Conservation (phyloP, 2,113 vertebrate species). For the Ceyx cyanopectus region DNA sequence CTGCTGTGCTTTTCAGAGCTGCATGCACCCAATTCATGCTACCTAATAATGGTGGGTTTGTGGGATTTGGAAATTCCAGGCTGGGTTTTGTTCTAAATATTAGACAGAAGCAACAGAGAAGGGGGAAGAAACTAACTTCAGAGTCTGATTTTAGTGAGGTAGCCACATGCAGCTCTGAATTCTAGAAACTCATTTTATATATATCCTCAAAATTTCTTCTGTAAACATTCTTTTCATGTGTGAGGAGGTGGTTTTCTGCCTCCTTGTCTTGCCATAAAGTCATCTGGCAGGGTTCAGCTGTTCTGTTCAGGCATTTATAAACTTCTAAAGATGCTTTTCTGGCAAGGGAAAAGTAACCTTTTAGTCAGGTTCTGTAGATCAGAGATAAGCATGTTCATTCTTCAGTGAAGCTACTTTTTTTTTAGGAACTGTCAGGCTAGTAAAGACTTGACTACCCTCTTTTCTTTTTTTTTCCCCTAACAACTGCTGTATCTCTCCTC, state of each 20-base stretch:
- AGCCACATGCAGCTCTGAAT: background rate
- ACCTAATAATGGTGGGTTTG: constrained; percentile 19
- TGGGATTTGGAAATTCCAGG: constrained; percentile 3
- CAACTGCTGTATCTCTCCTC: constrained; percentile 20
- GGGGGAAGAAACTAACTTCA: background rate
- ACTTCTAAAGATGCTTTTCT: constrained; percentile 30
- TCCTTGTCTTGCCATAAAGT: background rate
- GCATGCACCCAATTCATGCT: background rate
- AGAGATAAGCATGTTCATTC: constrained; percentile 5
- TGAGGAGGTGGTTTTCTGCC: constrained; percentile 26
- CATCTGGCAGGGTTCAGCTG: background rate
- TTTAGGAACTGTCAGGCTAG: constrained; percentile 62
- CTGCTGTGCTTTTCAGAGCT: constrained; percentile 43
- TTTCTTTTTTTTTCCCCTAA: background rate
- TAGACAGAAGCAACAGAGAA: constrained; percentile 13
- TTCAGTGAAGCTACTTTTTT: constrained; percentile 14
- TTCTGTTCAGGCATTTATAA: constrained; percentile 8
- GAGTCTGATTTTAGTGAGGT: constrained; percentile 3
- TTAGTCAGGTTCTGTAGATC: constrained; percentile 40
- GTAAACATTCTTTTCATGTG: background rate
- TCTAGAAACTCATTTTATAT: background rate
- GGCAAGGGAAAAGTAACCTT: constrained; percentile 34
- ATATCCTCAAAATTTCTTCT: background rate
- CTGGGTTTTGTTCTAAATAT: constrained; percentile 46
- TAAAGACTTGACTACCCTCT: constrained; percentile 42